phyloP scores from a whole-genome alignment of 1,140 invertebrate genomes.

The Cotesia glomerata region DNA sequence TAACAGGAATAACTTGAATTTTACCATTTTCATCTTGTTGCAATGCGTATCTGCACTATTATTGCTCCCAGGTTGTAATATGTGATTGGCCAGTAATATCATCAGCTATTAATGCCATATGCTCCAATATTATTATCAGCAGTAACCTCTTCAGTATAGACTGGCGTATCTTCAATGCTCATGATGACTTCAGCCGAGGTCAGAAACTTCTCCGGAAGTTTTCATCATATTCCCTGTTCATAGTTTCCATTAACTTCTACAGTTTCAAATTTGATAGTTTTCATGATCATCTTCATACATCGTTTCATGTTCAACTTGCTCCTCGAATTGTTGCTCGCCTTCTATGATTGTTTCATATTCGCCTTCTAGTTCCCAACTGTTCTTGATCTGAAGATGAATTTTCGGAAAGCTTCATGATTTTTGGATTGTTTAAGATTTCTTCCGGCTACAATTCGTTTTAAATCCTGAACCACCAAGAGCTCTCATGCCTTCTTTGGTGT shows the following conservation, averaged over 20 bases:
- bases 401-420: slow-evolving; percentile 4
- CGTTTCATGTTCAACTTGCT: slow-evolving; percentile 16
- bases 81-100: slow-evolving; percentile 53
- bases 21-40: slow-evolving; percentile 55
- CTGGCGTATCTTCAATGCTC: slow-evolving; percentile 54
- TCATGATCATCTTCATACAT: slow-evolving; percentile 24
- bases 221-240: slow-evolving; percentile 57
- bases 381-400: slow-evolving; percentile 26
- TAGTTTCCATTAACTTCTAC: slow-evolving; percentile 43
- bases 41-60: slow-evolving; percentile 55
- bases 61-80: slow-evolving; percentile 51
- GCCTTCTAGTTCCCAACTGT: slow-evolving; percentile 26
- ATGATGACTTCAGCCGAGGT: slow-evolving; percentile 55
- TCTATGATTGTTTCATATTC: slow-evolving; percentile 38
- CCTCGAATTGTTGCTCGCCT: slow-evolving; percentile 22
- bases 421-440: slow-evolving; percentile 46
- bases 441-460: slow-evolving; percentile 54
- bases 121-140: slow-evolving; percentile 54
- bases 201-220: slow-evolving; percentile 53
- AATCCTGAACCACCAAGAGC: slow-evolving; percentile 58
- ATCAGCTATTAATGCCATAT: slow-evolving; percentile 50
- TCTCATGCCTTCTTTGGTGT: slow-evolving; percentile 58
- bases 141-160: slow-evolving; percentile 60
- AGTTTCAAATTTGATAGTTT: slow-evolving; percentile 50
- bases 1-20: slow-evolving; percentile 59